Evolutionary conservation across 2,888 invertebrate species (phyloP).

Genomic region (Unio pictorum): DNA sequence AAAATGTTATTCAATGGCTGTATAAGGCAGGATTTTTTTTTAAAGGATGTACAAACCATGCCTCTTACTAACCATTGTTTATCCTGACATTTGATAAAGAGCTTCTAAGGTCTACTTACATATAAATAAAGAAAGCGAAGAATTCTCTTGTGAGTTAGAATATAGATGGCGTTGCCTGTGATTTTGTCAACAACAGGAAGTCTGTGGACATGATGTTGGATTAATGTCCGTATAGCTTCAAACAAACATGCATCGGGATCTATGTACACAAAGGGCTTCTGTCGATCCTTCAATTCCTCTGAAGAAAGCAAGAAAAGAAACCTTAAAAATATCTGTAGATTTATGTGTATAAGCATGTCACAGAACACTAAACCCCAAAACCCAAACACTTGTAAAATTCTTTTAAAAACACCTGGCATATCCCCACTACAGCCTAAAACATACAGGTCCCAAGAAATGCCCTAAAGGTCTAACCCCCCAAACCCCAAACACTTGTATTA

Average conservation of each 20-base stretch:
- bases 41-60: no score
- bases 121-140: conserved; percentile 97
- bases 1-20: no score
- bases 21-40: no score
- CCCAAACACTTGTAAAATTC: not conserved
- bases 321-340: no score
- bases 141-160: conserved; percentile 98
- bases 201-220: conserved; percentile 95
- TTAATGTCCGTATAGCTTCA: conserved; percentile 93
- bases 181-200: conserved; percentile 96
- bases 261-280: conserved; percentile 90
- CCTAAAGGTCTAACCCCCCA: no score
- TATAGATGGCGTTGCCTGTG: conserved; percentile 97
- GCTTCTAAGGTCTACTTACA: conserved; percentile 79
- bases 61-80: no score
- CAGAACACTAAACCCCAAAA: not conserved
- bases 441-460: no score
- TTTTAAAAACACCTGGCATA: no score
- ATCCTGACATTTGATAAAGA: no score
- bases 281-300: conserved; percentile 90
- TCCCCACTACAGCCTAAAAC: no score
- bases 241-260: conserved; percentile 85
- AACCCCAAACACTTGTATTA: no score
- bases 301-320: conserved; percentile 39
- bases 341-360: no score